phyloP scores from a whole-genome alignment of 1,140 invertebrate genomes.

The Aphis craccivora region DNA sequence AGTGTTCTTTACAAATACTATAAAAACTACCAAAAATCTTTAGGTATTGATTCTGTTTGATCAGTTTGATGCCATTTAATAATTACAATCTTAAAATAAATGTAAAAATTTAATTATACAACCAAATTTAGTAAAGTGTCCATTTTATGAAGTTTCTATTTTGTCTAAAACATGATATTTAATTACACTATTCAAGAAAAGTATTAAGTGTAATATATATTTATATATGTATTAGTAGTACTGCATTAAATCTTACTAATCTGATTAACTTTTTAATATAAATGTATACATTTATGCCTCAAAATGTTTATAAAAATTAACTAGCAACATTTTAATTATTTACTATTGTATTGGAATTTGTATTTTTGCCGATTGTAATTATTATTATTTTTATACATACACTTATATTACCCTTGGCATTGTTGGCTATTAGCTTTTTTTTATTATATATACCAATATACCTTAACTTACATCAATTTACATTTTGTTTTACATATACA shows the following conservation, averaged over 20 bases:
- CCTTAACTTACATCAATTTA: background rate
- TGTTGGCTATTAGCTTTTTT: background rate
- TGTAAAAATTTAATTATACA: background rate
- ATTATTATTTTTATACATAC: background rate
- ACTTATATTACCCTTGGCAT: background rate
- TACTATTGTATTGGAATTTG: background rate
- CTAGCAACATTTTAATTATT: background rate
- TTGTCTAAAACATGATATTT: background rate
- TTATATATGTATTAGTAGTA: background rate
- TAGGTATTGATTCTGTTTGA: background rate
- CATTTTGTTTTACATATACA: background rate
- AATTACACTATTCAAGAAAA: background rate
- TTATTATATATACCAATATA: background rate
- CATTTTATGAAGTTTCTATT: background rate
- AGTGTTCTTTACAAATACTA: background rate
- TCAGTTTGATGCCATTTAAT: background rate
- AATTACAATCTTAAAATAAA: background rate
- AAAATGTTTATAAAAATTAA: background rate
- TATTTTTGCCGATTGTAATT: background rate
- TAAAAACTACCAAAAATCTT: background rate
- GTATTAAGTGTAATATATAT: background rate
- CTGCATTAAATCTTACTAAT: background rate
- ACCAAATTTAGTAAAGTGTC: background rate
- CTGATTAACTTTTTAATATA: background rate
- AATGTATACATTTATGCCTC: background rate